A percentile compares a stretch with the other conserved stretches of the same genome.
Evolutionary conservation across 1,140 invertebrate genomes (phyloP).

Genomic region (Magallana ariakensis): DNA sequence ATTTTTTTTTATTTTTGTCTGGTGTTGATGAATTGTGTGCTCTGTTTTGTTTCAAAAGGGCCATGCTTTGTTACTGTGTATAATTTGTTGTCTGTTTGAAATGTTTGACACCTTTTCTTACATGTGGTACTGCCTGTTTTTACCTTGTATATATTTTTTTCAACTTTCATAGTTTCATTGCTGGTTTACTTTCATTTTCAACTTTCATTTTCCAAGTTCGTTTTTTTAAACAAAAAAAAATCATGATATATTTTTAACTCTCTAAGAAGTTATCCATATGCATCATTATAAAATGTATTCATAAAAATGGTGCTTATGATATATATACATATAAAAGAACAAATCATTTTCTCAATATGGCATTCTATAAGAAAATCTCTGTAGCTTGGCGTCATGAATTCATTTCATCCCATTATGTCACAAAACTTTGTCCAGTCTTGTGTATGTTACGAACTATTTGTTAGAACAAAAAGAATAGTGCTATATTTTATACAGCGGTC

Average conservation of each 20-base stretch:
- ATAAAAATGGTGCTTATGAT: slow-evolving; percentile 22
- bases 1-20: not conserved
- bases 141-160: slow-evolving; percentile 29
- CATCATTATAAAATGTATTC: not conserved
- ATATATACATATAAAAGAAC: slow-evolving; percentile 26
- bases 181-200: slow-evolving; percentile 33
- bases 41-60: slow-evolving; percentile 38
- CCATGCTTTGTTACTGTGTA: slow-evolving; percentile 2
- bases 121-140: slow-evolving; percentile 19
- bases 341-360: not conserved
- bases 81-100: slow-evolving; percentile 37
- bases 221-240: not conserved
- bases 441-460: slow-evolving; percentile 10
- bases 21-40: slow-evolving; percentile 7
- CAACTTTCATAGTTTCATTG: slow-evolving; percentile 6
- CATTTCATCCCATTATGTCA: slow-evolving; percentile 37
- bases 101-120: slow-evolving; percentile 22
- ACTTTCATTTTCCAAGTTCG: slow-evolving; percentile 19
- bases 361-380: not conserved
- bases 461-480: slow-evolving; percentile 30
- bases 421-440: slow-evolving; percentile 1
- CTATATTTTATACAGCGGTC: slow-evolving; percentile 22
- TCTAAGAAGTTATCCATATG: slow-evolving; percentile 11
- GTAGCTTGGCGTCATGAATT: slow-evolving; percentile 3
- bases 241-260: slow-evolving; percentile 34